Evolutionary conservation across 2,797 vertebrate species (phyloP).

Genomic region (Lepus townsendii): DNA sequence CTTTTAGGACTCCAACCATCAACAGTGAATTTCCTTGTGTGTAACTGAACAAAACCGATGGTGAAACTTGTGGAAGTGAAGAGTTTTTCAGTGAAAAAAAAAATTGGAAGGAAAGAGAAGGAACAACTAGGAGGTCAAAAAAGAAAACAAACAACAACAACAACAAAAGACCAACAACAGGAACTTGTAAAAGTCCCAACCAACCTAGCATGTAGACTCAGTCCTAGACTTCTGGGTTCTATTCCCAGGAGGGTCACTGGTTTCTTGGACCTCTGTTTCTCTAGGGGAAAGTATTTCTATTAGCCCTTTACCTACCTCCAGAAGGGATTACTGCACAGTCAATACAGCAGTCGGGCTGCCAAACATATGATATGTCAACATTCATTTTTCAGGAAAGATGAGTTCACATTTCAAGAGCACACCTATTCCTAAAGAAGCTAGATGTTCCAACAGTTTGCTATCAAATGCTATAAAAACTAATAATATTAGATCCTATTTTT

Average conservation of each 20-base stretch:
- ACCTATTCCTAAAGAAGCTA: slow-evolving; percentile 51
- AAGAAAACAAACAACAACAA: slow-evolving; percentile 72
- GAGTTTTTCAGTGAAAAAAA: slow-evolving; percentile 68
- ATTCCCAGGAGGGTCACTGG: neutral
- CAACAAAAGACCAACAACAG: slow-evolving; percentile 72
- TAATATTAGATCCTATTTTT: neutral
- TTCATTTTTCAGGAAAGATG: slow-evolving; percentile 61
- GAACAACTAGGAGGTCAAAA: slow-evolving; percentile 72
- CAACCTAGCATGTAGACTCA: slow-evolving; percentile 49
- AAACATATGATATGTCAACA: slow-evolving; percentile 62
- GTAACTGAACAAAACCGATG: slow-evolving; percentile 73
- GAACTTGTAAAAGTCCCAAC: slow-evolving; percentile 59
- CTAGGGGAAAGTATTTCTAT: slow-evolving; percentile 28
- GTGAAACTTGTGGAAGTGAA: slow-evolving; percentile 71
- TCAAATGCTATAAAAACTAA: slow-evolving; percentile 58
- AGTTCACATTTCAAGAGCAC: slow-evolving; percentile 70
- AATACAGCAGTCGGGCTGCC: slow-evolving; percentile 65
- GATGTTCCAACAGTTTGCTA: slow-evolving; percentile 52
- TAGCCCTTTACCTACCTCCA: slow-evolving; percentile 80
- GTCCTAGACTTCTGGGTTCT: slow-evolving; percentile 39
- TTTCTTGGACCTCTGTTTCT: slow-evolving; percentile 37
- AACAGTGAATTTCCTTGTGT: slow-evolving; percentile 69
- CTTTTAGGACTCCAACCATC: slow-evolving; percentile 73
- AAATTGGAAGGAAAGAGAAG: slow-evolving; percentile 70
- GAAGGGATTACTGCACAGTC: slow-evolving; percentile 68